Evolutionary conservation across 2,797 vertebrate genomes (phyloP), one percentile per base, ranked within the genome.

Genomic region (Lithobates pipiens): DNA sequence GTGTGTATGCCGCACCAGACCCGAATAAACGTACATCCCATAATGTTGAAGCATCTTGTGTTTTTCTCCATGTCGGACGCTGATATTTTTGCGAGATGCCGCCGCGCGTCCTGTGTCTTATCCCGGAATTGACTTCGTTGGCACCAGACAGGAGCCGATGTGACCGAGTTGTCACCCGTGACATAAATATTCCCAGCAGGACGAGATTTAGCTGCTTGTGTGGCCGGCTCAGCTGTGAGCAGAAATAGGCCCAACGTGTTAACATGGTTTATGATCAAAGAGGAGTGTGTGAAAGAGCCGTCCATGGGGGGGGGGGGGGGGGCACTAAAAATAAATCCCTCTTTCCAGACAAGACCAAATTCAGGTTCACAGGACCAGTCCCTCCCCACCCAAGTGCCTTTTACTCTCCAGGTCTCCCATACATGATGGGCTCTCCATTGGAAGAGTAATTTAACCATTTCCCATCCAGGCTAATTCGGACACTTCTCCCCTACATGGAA

Each of bases 211-310:
- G 46, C 82, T 72, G 23, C 83, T 42, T 84, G 83, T 76, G 83
- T 84, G 83, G 83, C 65, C 73, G 21, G 81, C 54, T 46, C 42
- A 72, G 75, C 67, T 21, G 67, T 36, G 73, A 8, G 11, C 23
- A 68, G 74, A 63, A 77, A 76, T 65, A 46, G 25, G 50, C 69
- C 77, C 32, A 10, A 54, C 32, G n/a, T 42, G 76, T 72, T 54
- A 32, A 76, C 78, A 72, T 61, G 68, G 63, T 70, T 77, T 77
- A 70, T 61, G 63, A 78, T 77, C 67, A 77, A 72, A 78, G 82
- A 32, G 34, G 46, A 15, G 65, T 57, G 50, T 11, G 77, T 44
- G 21, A 61, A 76, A 70, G 74, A 72, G 82, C 67, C 61, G 67
- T 61, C 36, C 46, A 61, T 46, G 27, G 67, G 16, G 1, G 3